phyloP scores from a whole-genome alignment of 2,888 invertebrate species.

The Lymantria dispar region DNA sequence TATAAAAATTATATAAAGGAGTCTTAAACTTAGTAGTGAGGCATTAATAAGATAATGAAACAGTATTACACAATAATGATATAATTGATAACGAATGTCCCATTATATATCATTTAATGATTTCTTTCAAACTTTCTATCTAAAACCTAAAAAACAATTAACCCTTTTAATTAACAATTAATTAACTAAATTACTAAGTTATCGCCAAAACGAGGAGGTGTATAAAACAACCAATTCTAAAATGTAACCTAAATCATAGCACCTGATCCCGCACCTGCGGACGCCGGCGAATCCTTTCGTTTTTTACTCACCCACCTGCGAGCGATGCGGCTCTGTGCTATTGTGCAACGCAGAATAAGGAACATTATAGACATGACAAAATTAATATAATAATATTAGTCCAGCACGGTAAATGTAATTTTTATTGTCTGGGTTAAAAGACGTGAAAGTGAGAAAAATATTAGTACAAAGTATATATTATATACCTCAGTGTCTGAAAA shows the following conservation, averaged over 20 bases:
- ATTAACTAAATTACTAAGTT: conserved; percentile 7
- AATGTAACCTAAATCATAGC: conserved; percentile 65
- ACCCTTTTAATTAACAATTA: neutral
- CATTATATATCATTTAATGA: too few relatives aligned
- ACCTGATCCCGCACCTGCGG: conserved; percentile 59
- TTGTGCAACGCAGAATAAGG: conserved; percentile 59
- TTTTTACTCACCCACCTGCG: conserved; percentile 74
- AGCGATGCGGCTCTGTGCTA: conserved; percentile 46
- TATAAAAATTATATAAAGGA: too few relatives aligned
- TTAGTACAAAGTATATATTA: too few relatives aligned
- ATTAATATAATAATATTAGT: too few relatives aligned
- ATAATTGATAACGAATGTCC: too few relatives aligned
- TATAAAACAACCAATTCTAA: conserved; percentile 33
- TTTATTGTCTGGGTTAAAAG: too few relatives aligned
- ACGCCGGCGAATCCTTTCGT: conserved; percentile 75
- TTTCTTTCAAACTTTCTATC: neutral
- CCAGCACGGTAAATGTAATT: too few relatives aligned
- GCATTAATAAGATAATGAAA: too few relatives aligned
- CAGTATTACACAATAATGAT: too few relatives aligned
- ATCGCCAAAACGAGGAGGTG: conserved; percentile 20
- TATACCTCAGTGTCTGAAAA: too few relatives aligned
- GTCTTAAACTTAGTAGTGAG: too few relatives aligned
- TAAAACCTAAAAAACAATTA: neutral
- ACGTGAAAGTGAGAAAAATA: too few relatives aligned
- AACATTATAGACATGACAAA: conserved; percentile 29